Evolutionary conservation across 2,888 invertebrate species (phyloP).

Genomic region (Acrobasis consociella): DNA sequence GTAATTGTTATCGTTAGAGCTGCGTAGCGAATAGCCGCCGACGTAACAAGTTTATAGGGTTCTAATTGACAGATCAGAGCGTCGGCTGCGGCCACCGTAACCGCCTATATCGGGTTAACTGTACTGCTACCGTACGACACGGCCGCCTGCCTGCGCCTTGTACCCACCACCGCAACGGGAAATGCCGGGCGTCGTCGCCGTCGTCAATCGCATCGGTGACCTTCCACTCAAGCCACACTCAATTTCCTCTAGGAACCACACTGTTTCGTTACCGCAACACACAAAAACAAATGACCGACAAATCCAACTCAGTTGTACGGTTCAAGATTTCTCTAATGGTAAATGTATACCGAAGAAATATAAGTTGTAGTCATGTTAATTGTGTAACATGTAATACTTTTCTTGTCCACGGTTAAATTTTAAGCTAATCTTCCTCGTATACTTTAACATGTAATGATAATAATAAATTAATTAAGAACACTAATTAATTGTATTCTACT

Average conservation of each 20-base stretch:
- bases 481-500: too few relatives aligned
- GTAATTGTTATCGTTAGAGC: conserved; percentile 52
- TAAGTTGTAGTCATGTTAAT: too few relatives aligned
- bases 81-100: conserved; percentile 60
- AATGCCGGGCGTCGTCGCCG: conserved; percentile 48
- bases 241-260: conserved; percentile 61
- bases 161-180: conserved; percentile 65
- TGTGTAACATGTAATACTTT: too few relatives aligned
- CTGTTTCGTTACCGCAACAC: conserved; percentile 52
- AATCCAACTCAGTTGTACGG: conserved; percentile 35
- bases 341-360: too few relatives aligned
- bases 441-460: too few relatives aligned
- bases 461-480: too few relatives aligned
- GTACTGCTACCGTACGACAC: conserved; percentile 69
- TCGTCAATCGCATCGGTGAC: conserved; percentile 43
- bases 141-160: conserved; percentile 47
- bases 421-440: too few relatives aligned
- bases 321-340: conserved; percentile 15
- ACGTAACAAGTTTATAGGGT: conserved; percentile 68
- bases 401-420: too few relatives aligned
- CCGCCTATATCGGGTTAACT: conserved; percentile 68
- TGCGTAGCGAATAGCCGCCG: conserved; percentile 45
- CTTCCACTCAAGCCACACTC: conserved; percentile 53
- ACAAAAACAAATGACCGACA: conserved; percentile 46
- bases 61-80: conserved; percentile 72